phyloP scores from a whole-genome alignment of 35 echinoderm and acorn worm species.

The Ophiothrix spiculata region DNA sequence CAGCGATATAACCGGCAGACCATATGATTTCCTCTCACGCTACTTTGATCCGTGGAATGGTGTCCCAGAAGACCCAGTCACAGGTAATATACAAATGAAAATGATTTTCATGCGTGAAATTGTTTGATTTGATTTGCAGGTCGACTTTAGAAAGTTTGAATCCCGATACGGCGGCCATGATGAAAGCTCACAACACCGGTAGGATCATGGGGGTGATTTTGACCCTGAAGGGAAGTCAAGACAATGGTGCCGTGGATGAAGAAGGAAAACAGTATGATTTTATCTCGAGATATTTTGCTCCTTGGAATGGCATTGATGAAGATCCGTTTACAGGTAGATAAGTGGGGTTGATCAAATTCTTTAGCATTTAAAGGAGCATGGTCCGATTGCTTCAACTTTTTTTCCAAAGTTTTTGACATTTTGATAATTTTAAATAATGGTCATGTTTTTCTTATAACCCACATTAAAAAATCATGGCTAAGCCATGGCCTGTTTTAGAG shows the following conservation, averaged over 20 bases:
- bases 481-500: no score
- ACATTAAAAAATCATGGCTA: no score
- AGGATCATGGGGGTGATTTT: conserved; percentile 76
- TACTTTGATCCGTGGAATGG: conserved; percentile 80
- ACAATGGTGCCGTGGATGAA: conserved; percentile 70
- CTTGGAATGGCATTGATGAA: conserved; percentile 84
- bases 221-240: conserved; percentile 62
- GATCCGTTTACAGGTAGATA: conserved; percentile 88
- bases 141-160: conserved; percentile 62
- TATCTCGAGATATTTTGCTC: conserved; percentile 91
- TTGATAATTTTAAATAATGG: no score
- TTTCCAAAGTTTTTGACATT: no score
- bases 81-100: neutral
- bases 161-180: conserved; percentile 60
- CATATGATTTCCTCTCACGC: conserved; percentile 59
- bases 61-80: conserved; percentile 41
- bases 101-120: neutral
- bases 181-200: conserved; percentile 35
- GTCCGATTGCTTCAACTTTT: no score
- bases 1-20: conserved; percentile 13
- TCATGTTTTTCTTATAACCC: no score
- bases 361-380: neutral
- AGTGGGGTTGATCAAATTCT: no score
- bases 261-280: conserved; percentile 76
- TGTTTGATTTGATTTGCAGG: conserved; percentile 17